Evolutionary conservation across 2,797 vertebrate species (phyloP).

Genomic region (Bradypodion ventrale): DNA sequence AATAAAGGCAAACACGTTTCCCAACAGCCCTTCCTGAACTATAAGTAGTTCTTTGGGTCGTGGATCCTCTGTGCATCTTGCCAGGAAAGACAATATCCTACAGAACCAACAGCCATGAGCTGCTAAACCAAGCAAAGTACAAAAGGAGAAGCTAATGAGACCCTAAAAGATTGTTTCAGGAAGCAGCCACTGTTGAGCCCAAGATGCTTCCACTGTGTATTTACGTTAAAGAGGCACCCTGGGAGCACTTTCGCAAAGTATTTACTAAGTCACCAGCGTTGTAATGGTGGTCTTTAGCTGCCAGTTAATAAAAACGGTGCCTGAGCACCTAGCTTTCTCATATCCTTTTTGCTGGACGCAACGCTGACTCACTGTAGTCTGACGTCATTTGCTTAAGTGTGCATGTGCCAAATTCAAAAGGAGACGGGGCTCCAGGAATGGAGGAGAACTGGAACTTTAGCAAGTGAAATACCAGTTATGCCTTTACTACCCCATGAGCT

Average conservation of each 20-base stretch:
- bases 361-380: background rate
- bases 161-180: background rate
- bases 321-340: background rate
- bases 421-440: background rate
- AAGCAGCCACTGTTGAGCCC: background rate
- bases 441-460: background rate
- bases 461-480: background rate
- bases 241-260: background rate
- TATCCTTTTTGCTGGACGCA: background rate
- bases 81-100: background rate
- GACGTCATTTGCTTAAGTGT: background rate
- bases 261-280: background rate
- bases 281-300: background rate
- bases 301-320: background rate
- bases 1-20: too few species aligned
- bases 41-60: background rate
- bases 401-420: background rate
- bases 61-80: background rate
- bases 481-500: background rate
- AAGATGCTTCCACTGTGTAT: background rate
- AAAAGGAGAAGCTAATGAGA: too few species aligned
- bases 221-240: background rate
- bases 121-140: background rate
- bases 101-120: background rate
- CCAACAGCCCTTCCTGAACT: background rate